Base-by-base conservation (phyloP, 2,888 invertebrate genomes). In the Aporophyla lueneburgensis region DNA sequence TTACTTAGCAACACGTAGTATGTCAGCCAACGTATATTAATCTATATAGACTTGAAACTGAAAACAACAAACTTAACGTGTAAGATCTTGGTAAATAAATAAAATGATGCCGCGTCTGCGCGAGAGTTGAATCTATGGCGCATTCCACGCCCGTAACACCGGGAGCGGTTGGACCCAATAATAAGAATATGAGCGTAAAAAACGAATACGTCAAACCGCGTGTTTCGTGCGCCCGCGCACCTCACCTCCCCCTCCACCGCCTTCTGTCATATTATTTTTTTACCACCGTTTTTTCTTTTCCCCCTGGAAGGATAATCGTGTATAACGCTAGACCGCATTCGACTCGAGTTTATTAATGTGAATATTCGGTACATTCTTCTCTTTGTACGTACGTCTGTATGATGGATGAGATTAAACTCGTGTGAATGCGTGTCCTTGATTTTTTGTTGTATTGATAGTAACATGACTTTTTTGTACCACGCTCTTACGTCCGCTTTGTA, bases 131-230 rank as follows among this genome's bases (percentile, higher is more conserved):
- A 83, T 96, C 96, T 95, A 88, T 93, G 93, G 91, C 93, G 93
- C 96, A 96, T 96, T 96, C 96, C 96, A 88, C 93, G 93, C 89
- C 91, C 97, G 97, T 96, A 97, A 96, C 96, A 96, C 96, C 96
- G 94, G 97, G 96, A 96, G 96, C 97, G 94, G 93, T 93, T 93
- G 94, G 92, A 92, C 94, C 93, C 94, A 96, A 96, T 95, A 96
- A 96, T 96, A 96, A 94, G 94, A 95, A 95, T 94, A 95, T 94
- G 94, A 94, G 93, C 93, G 92, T 94, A 96, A 95, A 95, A 96
- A 95, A 96, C 93, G 94, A 94, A 93, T 93, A 94, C 94, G 93
- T 94, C 94, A 94, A 94, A 93, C 93, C 90, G 90, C 90, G 91
- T 89, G 93, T 91, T 92, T 94, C 95, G 93, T 93, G 93, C 94